phyloP scores from a whole-genome alignment of 2,113 vertebrate species.

The Eclectus roratus region DNA sequence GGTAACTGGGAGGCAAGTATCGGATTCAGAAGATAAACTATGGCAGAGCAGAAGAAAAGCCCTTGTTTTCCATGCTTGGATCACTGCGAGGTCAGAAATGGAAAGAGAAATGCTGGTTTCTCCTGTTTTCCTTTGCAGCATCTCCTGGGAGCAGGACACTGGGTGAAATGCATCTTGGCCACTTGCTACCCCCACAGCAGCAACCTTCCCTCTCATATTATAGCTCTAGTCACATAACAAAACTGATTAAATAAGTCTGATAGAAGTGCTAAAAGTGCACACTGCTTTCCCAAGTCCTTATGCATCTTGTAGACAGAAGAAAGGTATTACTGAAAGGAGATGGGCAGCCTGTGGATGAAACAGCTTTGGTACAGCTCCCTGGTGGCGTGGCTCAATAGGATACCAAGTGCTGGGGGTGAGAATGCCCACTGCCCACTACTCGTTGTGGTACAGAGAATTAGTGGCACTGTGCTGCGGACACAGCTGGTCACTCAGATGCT shows the following conservation, averaged over 20 bases:
- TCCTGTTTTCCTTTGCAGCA: background rate
- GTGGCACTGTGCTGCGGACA: background rate
- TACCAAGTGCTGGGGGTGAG: rapidly evolving
- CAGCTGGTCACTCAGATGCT: background rate
- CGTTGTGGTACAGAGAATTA: rapidly evolving
- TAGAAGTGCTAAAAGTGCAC: background rate
- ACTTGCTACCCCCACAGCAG: rapidly evolving
- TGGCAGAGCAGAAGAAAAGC: background rate
- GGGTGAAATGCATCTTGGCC: rapidly evolving
- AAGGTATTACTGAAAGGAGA: background rate
- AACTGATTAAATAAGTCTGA: background rate
- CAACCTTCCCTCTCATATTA: background rate
- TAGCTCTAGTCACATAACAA: rapidly evolving
- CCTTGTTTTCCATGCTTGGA: background rate
- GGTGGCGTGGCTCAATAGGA: rapidly evolving
- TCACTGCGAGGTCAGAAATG: background rate
- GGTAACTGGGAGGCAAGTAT: background rate
- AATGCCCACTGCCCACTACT: background rate
- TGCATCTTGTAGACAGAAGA: background rate
- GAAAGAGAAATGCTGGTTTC: background rate
- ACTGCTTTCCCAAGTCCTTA: background rate
- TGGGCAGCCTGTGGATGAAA: background rate
- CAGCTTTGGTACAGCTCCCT: background rate
- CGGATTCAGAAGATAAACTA: rapidly evolving
- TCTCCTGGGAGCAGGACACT: background rate